Base-by-base conservation (phyloP, 2,113 vertebrate species). In the Hiodon tergisus region DNA sequence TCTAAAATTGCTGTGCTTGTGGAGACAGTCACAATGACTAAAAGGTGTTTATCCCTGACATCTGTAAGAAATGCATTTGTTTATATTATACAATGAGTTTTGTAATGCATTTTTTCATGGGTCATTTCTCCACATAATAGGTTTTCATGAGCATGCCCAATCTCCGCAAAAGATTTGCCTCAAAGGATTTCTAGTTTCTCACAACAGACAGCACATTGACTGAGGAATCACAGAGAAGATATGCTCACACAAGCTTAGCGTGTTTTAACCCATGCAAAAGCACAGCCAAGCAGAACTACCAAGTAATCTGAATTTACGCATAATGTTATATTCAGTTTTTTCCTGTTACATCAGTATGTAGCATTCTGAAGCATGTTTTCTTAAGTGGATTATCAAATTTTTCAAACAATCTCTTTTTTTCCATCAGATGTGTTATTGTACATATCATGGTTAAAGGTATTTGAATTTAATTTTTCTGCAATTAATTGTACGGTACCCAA, bases 41-140 rank as follows among this genome's bases (percentile, higher is more conserved):
- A 13, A 52, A 72, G 57, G 54, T 31, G 58, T 61, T 72, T 72
- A 72, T 16, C 14, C 6, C 71, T 50, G 71, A 47, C 58, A 46
- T 50, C 17, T 60, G 31, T 31, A 31, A 16, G 7, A 62, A 62
- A 62, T 62, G 6, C 4, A 65, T 46, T 17, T 65, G 62, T 65
- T 65, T 65, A 3, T 65, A 6, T 31, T 9, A 46, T 46, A 5
- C 9, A 8, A 47, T 47, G 46, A 4, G 2, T 66, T 66, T 47
- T 16, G 31, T 66, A 47, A 66, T 11, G 63, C 31, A 16, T 47
- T 5, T 47, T 66, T 66, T 66, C 7, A 66, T 48, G 46, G 46
- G 13, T 47, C 10, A 31, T 46, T 65, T 46, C 17, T 65, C 7
- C 17, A 65, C 62, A 46, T 65, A 7, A 46, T 46, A 65, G 16